A percentile compares a stretch with the other conserved stretches of the same genome.
phyloP scores from a whole-genome alignment of 2,888 invertebrate species.

The Actias luna region DNA sequence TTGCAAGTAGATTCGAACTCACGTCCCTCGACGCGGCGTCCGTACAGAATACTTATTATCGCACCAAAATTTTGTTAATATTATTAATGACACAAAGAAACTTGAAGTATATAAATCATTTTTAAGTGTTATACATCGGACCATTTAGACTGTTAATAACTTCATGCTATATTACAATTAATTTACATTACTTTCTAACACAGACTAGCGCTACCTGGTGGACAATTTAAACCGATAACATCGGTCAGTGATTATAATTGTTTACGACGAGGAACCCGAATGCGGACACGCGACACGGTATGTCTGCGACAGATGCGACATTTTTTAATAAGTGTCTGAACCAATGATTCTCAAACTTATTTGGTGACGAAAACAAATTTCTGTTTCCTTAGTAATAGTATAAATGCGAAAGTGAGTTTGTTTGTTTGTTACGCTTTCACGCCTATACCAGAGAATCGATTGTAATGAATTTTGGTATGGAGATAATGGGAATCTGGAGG shows the following conservation, averaged over 20 bases:
- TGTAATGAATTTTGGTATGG: background rate
- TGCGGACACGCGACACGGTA: background rate
- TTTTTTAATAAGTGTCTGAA: background rate
- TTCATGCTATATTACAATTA: background rate
- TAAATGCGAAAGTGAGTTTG: background rate
- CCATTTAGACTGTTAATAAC: background rate
- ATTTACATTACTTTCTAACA: background rate
- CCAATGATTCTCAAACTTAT: too few relatives aligned
- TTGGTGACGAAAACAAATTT: too few relatives aligned
- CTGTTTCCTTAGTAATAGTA: too few relatives aligned
- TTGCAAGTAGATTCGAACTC: too few relatives aligned
- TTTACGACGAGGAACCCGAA: background rate
- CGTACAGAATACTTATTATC: too few relatives aligned
- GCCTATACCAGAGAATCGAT: background rate
- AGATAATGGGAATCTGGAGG: too few relatives aligned
- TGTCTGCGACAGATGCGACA: background rate
- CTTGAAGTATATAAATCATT: background rate
- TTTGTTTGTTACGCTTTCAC: background rate
- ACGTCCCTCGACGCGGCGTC: too few relatives aligned
- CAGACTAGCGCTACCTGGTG: background rate
- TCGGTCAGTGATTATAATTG: slow-evolving; percentile 2
- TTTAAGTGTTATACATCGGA: background rate
- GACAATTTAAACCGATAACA: slow-evolving; percentile 6
- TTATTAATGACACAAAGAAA: background rate
- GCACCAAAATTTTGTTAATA: background rate